Evolutionary conservation across 1,140 invertebrate genomes (phyloP), one percentile per base, ranked within the genome.

Genomic region (Idris sp.): DNA sequence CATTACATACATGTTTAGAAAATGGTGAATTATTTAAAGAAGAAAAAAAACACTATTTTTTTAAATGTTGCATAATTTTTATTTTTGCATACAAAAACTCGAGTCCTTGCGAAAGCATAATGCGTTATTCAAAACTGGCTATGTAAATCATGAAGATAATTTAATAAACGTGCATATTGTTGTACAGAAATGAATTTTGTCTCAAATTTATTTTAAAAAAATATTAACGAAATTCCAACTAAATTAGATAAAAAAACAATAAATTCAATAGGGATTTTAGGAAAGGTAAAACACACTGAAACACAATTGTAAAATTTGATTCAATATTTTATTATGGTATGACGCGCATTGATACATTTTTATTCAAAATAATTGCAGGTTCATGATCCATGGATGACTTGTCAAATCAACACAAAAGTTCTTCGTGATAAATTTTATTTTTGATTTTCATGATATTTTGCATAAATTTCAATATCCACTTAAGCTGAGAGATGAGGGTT

Each of bases 111-210:
- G 53, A 76, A 59, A 51, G 74, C 67, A 78, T 76, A 74, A 44
- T 77, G 22, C 16, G 3, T 38, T 9, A 36, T 40, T 13, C 41
- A 48, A 59, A 72, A 13, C 18, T 51, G 31, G 74, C 68, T 65
- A 78, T 81, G 72, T 71, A 79, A 80, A 83, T 84, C 81, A 76
- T 81, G 49, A 79, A 83, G 77, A 85, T 87, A 86, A 61, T 71
- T 61, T 71, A 71, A 87, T 87, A 87, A 87, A 86, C 79, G 82
- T 86, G 79, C 84, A 83, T 86, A 84, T 85, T 86, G 81, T 86
- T 86, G 83, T 85, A 85, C 76, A 84, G n/a, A 30, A 22, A 6
- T 22, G 3, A 4, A 22, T 22, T 22, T 22, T 22, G 3, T n/a
- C n/a, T n/a, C n/a, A n/a, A n/a, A n/a, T n/a, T n/a, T n/a, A n/a